Evolutionary conservation across 2,113 vertebrate species (phyloP).

Genomic region (Neogobius melanostomus): DNA sequence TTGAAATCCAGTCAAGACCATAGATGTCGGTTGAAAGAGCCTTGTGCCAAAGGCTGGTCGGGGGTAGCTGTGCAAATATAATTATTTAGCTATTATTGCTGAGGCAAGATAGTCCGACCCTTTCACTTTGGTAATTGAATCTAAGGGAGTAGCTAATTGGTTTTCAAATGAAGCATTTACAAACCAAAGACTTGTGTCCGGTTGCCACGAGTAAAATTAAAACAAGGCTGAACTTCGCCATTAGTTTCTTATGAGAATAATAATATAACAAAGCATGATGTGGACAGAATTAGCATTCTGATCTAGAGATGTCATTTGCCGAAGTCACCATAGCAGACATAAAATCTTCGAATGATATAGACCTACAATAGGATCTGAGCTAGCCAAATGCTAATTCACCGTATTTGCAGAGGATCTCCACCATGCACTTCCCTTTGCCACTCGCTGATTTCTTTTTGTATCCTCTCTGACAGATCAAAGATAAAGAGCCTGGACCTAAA

Average conservation of each 20-base stretch:
- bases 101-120: slow-evolving; percentile 48
- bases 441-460: no score
- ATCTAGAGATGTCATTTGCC: no score
- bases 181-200: slow-evolving; percentile 41
- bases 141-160: slow-evolving; percentile 56
- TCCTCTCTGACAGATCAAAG: no score
- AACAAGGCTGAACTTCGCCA: slow-evolving; percentile 13
- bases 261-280: slow-evolving; percentile 9
- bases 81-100: slow-evolving; percentile 60
- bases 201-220: slow-evolving; percentile 25
- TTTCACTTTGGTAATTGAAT: slow-evolving; percentile 64
- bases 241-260: slow-evolving; percentile 20
- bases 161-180: slow-evolving; percentile 63
- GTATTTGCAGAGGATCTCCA: no score
- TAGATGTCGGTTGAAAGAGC: slow-evolving; percentile 39
- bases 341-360: no score
- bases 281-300: no score
- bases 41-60: slow-evolving; percentile 7
- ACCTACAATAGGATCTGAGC: no score
- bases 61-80: slow-evolving; percentile 39
- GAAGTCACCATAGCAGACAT: no score
- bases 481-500: no score
- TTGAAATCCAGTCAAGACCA: slow-evolving; percentile 36
- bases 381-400: no score
- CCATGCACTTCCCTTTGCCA: no score